Evolutionary conservation across 2,888 invertebrate species (phyloP).

Genomic region (Drosophila neotestacea): DNA sequence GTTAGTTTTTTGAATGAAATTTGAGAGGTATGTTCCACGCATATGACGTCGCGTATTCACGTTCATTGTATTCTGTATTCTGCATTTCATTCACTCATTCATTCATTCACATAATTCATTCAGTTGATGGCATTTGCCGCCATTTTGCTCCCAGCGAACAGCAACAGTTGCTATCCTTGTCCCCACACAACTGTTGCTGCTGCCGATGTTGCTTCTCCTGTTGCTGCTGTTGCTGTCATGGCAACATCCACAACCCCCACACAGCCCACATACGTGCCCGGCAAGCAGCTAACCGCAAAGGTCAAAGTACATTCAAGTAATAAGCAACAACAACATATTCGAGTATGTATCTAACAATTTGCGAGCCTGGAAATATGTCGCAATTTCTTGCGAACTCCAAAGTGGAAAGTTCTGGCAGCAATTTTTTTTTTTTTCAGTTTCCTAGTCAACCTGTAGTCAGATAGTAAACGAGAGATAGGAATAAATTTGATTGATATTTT

Average conservation of each 20-base stretch:
- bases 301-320: constrained; percentile 60
- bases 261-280: constrained; percentile 54
- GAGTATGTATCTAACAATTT: constrained; percentile 11
- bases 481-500: constrained; percentile 1
- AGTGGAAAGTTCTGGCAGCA: constrained; percentile 26
- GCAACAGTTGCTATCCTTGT: constrained; percentile 52
- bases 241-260: constrained; percentile 29
- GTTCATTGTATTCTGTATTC: constrained; percentile 58
- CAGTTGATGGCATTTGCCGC: constrained; percentile 38
- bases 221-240: constrained; percentile 35
- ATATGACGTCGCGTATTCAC: constrained; percentile 63
- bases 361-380: constrained; percentile 4
- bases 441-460: constrained; percentile 7
- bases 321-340: constrained; percentile 8
- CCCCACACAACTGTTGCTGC: constrained; percentile 25
- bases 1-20: constrained; percentile 29
- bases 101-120: constrained; percentile 28
- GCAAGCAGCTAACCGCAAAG: constrained; percentile 57
- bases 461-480: not conserved
- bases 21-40: constrained; percentile 4
- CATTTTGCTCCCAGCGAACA: constrained; percentile 42
- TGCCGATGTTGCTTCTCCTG: not conserved
- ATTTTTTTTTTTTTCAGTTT: not conserved
- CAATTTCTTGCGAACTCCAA: constrained; percentile 3
- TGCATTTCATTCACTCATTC: constrained; percentile 42